Percentiles rank a stretch among this genome's conserved stretches.
Conservation (phyloP, 2,888 invertebrate genomes). For the Desoria tigrina region DNA sequence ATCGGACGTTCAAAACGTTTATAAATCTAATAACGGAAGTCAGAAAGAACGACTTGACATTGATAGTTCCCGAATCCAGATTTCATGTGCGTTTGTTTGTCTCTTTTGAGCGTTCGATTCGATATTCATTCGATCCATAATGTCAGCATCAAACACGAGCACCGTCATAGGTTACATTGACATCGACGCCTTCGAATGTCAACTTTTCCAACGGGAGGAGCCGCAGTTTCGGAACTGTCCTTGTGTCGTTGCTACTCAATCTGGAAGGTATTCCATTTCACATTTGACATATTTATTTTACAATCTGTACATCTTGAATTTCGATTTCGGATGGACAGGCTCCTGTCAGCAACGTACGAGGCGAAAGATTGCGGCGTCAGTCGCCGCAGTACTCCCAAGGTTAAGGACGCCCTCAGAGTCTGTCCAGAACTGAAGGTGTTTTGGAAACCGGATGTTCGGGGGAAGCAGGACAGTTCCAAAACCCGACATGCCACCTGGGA, state of each 20-base stretch:
- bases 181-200: conserved; percentile 38
- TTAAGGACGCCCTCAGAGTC: neutral
- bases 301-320: too few relatives aligned
- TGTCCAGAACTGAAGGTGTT: conserved; percentile 3
- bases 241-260: conserved; percentile 31
- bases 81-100: too few relatives aligned
- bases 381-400: neutral
- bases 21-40: too few relatives aligned
- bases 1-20: too few relatives aligned
- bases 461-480: conserved; percentile 7
- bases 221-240: conserved; percentile 21
- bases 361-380: neutral
- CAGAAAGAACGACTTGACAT: too few relatives aligned
- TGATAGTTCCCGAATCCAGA: too few relatives aligned
- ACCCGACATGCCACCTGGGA: neutral
- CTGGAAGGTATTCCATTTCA: too few relatives aligned
- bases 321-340: too few relatives aligned
- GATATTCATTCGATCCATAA: too few relatives aligned
- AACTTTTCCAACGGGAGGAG: conserved; percentile 31
- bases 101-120: too few relatives aligned
- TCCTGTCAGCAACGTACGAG: neutral
- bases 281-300: too few relatives aligned
- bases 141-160: too few relatives aligned
- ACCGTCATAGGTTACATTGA: conserved; percentile 31
- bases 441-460: neutral